Percentiles rank a stretch among this genome's conserved stretches.
These are phyloP conservation scores for Acrocyrtus sp. DNA, from an alignment of 2,888 invertebrate species.

Conservation along the genomic window DNA sequence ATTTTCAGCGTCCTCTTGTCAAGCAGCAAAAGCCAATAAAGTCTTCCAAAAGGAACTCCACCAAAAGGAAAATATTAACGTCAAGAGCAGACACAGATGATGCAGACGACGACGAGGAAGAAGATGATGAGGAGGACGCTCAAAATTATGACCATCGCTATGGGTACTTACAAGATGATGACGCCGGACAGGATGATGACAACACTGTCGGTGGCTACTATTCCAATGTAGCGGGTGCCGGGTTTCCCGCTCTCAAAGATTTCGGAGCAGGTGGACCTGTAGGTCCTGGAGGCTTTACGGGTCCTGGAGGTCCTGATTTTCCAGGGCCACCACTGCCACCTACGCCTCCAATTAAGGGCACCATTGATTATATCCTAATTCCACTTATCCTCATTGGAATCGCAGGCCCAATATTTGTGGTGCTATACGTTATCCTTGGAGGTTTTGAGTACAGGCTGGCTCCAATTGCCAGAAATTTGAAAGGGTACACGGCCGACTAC, in stretches of 20 bases:
- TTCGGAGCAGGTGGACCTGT: conserved; percentile 21
- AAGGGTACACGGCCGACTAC: conserved; percentile 29
- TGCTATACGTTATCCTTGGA: conserved; percentile 62
- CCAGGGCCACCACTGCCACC: conserved; percentile 33
- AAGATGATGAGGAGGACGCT: neutral
- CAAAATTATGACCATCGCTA: conserved; percentile 20
- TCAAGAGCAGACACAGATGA: conserved; percentile 25
- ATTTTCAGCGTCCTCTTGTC: neutral
- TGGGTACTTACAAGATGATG: conserved; percentile 1
- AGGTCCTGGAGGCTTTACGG: conserved; percentile 3
- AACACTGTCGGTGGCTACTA: neutral
- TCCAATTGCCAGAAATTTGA: conserved; percentile 55
- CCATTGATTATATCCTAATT: conserved; percentile 62
- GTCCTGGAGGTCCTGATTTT: conserved; percentile 22
- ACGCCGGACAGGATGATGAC: neutral
- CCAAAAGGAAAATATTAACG: conserved; percentile 20
- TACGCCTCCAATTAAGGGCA: conserved; percentile 58
- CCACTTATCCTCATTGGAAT: conserved; percentile 62
- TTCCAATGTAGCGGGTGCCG: neutral
- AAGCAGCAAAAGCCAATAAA: conserved; percentile 2
- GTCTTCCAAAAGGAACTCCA: neutral
- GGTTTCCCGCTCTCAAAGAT: conserved; percentile 15
- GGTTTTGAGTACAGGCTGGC: conserved; percentile 59
- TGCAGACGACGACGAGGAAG: neutral
- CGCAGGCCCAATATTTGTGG: conserved; percentile 63